Evolutionary conservation across 2,113 vertebrate genomes (phyloP), one percentile per base, ranked within the genome.

Genomic region (Peromyscus leucopus): DNA sequence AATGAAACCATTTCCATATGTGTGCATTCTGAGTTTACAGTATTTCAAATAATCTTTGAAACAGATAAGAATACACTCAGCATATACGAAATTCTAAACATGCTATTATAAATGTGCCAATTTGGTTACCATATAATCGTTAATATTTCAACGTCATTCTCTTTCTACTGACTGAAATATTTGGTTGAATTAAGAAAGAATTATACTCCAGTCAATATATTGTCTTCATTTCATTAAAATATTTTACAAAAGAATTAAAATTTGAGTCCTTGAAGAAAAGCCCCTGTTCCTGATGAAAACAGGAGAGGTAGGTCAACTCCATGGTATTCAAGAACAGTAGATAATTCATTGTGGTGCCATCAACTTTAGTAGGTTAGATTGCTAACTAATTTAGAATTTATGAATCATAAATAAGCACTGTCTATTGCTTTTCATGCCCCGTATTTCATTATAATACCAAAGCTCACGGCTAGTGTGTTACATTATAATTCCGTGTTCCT

Each of bases 391-490:
- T 95, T 85, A 26, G 46, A 89, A 72, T 65, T 90, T 86, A 67
- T 88, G 63, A 79, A 19, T 87, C 5, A 22, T 48, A 65, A 76
- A 55, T 83, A 83, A 88, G 19, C 17, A 79, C 39, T 83, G 4
- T 71, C 11, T 51, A 86, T 7, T 87, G 28, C 2, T 78, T 91
- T 93, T 79, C 63, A 24, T 71, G 22, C n/a, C 19, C 71, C 2
- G 28, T 69, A 87, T 84, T 85, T 51, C 71, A 84, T 97, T 87
- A 82, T 74, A 92, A 80, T 84, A 36, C 46, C 51, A 31, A 86
- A 94, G 7, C 4, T 57, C 3, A 89, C 28, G 5, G 39, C 11
- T 48, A 65, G 28, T 86, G 42, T 48, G 10, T 88, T 94, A 2
- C 90, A 0, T 63, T 94, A 69, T 17, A 85, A 65, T 72, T 80